Base-by-base conservation (phyloP, 1,140 invertebrate genomes). In the Bombus picipes region DNA sequence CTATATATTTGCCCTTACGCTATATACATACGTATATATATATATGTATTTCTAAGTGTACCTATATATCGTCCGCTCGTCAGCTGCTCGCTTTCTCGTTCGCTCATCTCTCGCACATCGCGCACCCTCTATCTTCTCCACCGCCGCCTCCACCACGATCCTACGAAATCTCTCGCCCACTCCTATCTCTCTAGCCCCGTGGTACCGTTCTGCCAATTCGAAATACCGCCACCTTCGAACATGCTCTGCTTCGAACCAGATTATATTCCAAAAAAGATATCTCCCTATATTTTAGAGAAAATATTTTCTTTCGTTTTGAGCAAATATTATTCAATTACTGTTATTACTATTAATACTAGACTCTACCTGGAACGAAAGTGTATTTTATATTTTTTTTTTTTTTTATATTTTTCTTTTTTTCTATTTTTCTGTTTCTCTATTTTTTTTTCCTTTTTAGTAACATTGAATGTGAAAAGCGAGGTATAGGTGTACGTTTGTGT, bases 11-110 rank as follows among this genome's bases (percentile, higher is more conserved):
- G 70, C 79, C 84, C 84, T 86, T 81, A 74, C 71, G 59, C 47
- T 71, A 82, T 74, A 79, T 83, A 85, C 68, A 68, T 87, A 76
- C 34, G 25, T 76, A 53, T 78, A 72, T 73, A 53, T 78, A 72
- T 73, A 78, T 37, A 12, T 39, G 32, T 78, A 68, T 84, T 86
- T 87, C 88, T 91, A 88, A 90, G 28, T 39, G 41, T 85, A 85
- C 84, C 75, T 82, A 88, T 83, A 75, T 83, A 89, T 92, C 90
- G 91, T 94, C 91, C 92, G 91, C 90, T 93, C 93, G 93, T 94
- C 94, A 94, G 94, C 93, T 94, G 94, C 91, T 93, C 92, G 91
- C 90, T 92, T 93, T 93, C 92, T 93, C 92, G 91, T 92, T 94
- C 92, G 90, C 90, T 93, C 93, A 77, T 87, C 88, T 89, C 88